Conservation (phyloP, 2,888 invertebrate species). For the Baccha elongata region DNA sequence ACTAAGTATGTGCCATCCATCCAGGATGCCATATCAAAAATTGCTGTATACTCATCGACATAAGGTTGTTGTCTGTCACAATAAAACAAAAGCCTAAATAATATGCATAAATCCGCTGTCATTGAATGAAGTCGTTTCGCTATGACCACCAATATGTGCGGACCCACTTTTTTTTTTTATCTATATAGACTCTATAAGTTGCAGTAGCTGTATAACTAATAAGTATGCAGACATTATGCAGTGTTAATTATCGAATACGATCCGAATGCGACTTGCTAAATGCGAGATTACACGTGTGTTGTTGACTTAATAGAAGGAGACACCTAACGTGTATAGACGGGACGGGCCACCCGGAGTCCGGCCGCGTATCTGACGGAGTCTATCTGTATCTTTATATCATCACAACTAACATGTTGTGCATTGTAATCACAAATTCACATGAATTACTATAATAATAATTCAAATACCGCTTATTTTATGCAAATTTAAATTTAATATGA, state of each 20-base stretch:
- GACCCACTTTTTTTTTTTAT: slow-evolving; percentile 25
- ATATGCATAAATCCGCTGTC: slow-evolving; percentile 71
- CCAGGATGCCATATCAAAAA: slow-evolving; percentile 43
- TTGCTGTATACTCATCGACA: background rate
- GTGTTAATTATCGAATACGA: slow-evolving; percentile 73
- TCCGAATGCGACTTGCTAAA: slow-evolving; percentile 67
- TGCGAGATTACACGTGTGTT: slow-evolving; percentile 66
- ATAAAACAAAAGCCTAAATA: slow-evolving; percentile 70
- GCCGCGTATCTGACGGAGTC: slow-evolving; percentile 32
- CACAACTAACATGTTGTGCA: slow-evolving; percentile 72
- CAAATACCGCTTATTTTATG: slow-evolving; percentile 63
- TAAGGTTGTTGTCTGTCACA: slow-evolving; percentile 45
- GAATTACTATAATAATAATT: slow-evolving; percentile 64
- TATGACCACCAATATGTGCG: slow-evolving; percentile 55
- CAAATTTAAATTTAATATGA: slow-evolving; percentile 26
- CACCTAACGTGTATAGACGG: slow-evolving; percentile 50
- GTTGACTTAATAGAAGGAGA: slow-evolving; percentile 61
- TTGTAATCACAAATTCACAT: slow-evolving; percentile 66
- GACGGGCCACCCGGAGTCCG: slow-evolving; percentile 71
- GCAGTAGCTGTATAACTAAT: slow-evolving; percentile 21
- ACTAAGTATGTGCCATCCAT: slow-evolving; percentile 27
- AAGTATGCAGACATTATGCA: slow-evolving; percentile 72
- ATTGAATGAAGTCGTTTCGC: slow-evolving; percentile 48
- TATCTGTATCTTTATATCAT: slow-evolving; percentile 52
- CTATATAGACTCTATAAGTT: background rate